Conservation (phyloP, 1,140 invertebrate species). For the Formica selysi region DNA sequence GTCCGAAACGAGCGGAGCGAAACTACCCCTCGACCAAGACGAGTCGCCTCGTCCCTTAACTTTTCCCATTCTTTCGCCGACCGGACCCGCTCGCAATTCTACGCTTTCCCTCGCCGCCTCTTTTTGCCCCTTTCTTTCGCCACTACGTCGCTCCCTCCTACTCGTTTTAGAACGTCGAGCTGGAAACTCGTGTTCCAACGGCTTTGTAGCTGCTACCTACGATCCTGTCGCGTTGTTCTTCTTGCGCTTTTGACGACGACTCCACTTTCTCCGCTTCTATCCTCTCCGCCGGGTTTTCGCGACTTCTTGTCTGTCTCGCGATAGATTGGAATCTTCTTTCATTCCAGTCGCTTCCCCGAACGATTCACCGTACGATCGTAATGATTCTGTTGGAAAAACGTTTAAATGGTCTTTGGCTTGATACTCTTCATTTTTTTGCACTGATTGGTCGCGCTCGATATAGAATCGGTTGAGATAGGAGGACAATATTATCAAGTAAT, state of each 20-base stretch:
- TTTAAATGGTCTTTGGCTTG: constrained; percentile 37
- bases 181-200: constrained; percentile 54
- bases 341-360: constrained; percentile 1
- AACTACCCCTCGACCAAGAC: constrained; percentile 17
- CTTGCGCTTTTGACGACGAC: constrained; percentile 34
- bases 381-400: constrained; percentile 28
- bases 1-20: constrained; percentile 47
- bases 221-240: constrained; percentile 7
- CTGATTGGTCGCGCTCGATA: neutral
- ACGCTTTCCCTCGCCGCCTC: constrained; percentile 1
- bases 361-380: constrained; percentile 17
- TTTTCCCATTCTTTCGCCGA: constrained; percentile 71
- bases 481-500: neutral
- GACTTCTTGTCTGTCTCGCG: constrained; percentile 32
- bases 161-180: constrained; percentile 20
- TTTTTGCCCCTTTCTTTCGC: constrained; percentile 28
- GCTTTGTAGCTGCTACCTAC: constrained; percentile 30
- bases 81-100: constrained; percentile 59
- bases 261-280: constrained; percentile 34
- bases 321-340: constrained; percentile 30
- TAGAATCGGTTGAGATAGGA: neutral
- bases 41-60: constrained; percentile 65
- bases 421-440: neutral
- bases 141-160: neutral
- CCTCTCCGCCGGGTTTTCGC: neutral